Evolutionary conservation across 2,797 vertebrate species (phyloP).

Genomic region (Chrosomus eos): DNA sequence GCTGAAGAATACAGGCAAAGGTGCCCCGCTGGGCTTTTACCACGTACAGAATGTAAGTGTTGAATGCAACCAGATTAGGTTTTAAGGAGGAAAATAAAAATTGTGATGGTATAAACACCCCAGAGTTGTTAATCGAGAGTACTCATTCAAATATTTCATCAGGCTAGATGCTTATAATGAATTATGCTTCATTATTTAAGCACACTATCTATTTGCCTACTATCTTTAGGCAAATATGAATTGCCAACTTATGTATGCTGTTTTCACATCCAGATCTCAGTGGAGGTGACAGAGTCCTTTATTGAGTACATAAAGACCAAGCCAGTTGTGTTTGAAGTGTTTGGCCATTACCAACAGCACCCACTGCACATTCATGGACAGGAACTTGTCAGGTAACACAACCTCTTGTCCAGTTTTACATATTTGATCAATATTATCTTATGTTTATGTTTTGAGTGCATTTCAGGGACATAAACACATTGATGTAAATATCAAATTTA

Average conservation of each 20-base stretch:
- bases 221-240: slow-evolving; percentile 13
- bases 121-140: background rate
- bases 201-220: background rate
- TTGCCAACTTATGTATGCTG: slow-evolving; percentile 21
- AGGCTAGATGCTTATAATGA: background rate
- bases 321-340: slow-evolving; percentile 98
- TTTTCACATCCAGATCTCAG: slow-evolving; percentile 83
- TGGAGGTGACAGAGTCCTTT: slow-evolving; percentile 97
- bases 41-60: slow-evolving; percentile 96
- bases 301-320: slow-evolving; percentile 96
- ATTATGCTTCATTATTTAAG: background rate
- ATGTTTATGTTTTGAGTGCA: background rate
- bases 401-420: background rate
- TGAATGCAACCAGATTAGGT: background rate
- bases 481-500: background rate
- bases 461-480: background rate
- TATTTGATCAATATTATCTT: background rate
- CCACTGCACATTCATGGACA: slow-evolving; percentile 90
- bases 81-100: background rate
- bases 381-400: slow-evolving; percentile 86
- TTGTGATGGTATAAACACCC: background rate
- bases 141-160: background rate
- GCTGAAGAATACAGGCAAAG: slow-evolving; percentile 93
- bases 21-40: slow-evolving; percentile 92
- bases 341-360: slow-evolving; percentile 98